Evolutionary conservation across 2,888 invertebrate species (phyloP), one percentile per base, ranked within the genome.

Genomic region (Stegana nigrithorax): DNA sequence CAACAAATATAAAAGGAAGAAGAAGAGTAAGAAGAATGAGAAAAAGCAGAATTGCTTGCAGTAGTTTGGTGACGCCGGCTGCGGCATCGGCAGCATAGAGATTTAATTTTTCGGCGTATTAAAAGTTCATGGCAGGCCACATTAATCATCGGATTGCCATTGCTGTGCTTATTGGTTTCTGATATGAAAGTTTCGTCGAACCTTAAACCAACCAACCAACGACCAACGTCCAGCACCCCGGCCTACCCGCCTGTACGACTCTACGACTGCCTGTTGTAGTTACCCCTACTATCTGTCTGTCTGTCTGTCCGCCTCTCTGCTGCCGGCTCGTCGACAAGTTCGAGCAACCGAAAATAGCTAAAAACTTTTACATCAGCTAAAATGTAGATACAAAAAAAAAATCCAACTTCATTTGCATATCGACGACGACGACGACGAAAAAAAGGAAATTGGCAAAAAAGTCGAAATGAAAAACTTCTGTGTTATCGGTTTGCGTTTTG

Each of bases 391-490:
- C n/a, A n/a, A n/a, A n/a, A n/a, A n/a, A 55, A 55, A 55, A 55
- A 21, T 26, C 36, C 36, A 36, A 50, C 74, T 70, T 76, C 73
- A 76, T 78, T 76, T 78, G 67, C 78, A 76, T 76, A 78, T 76
- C 74, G 74, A n/a, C n/a, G n/a, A n/a, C n/a, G n/a, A n/a, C n/a
- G n/a, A n/a, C n/a, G n/a, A n/a, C 66, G 68, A 73, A 21, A 10
- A 32, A 32, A 2, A 26, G 32, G 23, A 29, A 55, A 36, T 19
- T 36, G 4, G 2, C 29, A 12, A 55, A 32, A 45, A n/a, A 42
- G 17, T 23, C 14, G 36, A 29, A 36, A 42, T 39, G 26, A 21
- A 57, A 71, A 72, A 72, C 72, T 72, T 70, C 69, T 55, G 32
- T 25, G 50, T 71, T 70, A 71, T 72, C 72, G 70, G 67, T 72